phyloP scores from a whole-genome alignment of 2,113 vertebrate species.

The Lanius collurio region DNA sequence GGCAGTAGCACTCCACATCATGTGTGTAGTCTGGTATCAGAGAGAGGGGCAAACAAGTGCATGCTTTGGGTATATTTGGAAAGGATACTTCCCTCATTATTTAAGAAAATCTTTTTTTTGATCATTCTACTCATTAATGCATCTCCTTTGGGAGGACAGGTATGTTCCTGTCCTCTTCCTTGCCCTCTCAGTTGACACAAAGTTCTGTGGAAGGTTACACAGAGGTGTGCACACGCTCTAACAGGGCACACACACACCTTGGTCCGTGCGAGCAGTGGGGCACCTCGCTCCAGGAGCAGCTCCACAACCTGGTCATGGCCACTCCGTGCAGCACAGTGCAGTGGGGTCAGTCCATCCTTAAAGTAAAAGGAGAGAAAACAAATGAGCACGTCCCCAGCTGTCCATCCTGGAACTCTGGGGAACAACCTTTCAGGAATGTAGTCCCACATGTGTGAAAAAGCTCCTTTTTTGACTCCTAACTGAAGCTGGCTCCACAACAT shows the following conservation, averaged over 20 bases:
- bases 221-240: not conserved
- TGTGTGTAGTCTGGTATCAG: not conserved
- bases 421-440: not conserved
- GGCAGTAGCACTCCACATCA: not conserved
- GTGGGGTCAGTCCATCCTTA: slow-evolving; percentile 93
- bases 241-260: slow-evolving; percentile 76
- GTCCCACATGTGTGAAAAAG: not conserved
- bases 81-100: not conserved
- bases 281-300: slow-evolving; percentile 91
- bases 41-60: not conserved
- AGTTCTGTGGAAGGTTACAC: not conserved
- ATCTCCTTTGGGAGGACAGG: not conserved
- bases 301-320: slow-evolving; percentile 94
- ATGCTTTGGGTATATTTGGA: not conserved
- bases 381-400: not conserved
- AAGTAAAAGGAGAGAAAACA: not conserved
- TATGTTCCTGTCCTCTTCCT: not conserved
- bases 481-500: not conserved
- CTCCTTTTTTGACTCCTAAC: not conserved
- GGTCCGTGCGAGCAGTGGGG: slow-evolving; percentile 92
- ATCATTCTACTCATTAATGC: not conserved
- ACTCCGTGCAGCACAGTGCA: slow-evolving; percentile 95
- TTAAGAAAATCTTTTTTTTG: not conserved
- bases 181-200: not conserved
- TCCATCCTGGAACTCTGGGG: not conserved